Conservation (phyloP, 1,140 invertebrate species). For the Leptinotarsa texana region DNA sequence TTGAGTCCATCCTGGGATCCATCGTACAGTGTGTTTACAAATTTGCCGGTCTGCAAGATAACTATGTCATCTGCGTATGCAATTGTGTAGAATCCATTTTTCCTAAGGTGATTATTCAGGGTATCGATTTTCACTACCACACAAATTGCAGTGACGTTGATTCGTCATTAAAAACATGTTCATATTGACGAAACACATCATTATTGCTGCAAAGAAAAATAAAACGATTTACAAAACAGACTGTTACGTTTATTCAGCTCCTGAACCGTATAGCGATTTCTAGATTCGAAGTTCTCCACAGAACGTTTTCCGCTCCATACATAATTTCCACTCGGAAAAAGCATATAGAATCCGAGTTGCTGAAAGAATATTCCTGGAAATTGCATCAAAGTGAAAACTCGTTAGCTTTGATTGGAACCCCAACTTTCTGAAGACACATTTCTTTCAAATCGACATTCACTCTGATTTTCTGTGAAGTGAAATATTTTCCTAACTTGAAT, state of each 20-base stretch:
- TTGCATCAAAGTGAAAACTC: slow-evolving; percentile 21
- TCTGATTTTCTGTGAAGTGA: neutral
- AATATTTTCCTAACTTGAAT: neutral
- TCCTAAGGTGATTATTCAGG: no score
- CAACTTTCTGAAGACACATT: slow-evolving; percentile 1
- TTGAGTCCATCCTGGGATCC: no score
- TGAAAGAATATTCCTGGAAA: neutral
- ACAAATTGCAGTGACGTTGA: no score
- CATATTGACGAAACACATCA: neutral
- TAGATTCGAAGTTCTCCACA: neutral
- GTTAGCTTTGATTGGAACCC: slow-evolving; percentile 17
- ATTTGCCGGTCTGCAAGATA: no score
- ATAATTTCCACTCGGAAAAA: neutral
- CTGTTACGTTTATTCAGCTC: neutral
- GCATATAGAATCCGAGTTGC: neutral
- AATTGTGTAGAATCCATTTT: no score
- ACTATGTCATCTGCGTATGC: no score
- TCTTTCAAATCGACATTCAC: neutral
- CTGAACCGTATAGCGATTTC: neutral
- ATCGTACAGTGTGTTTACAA: no score
- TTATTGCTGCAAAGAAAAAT: neutral
- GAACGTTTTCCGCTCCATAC: neutral
- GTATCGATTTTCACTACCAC: no score
- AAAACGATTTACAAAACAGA: neutral
- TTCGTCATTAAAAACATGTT: neutral